These are phyloP conservation scores for Mastomys coucha DNA, from an alignment of 2,113 vertebrate genomes.

Conservation along the genomic window DNA sequence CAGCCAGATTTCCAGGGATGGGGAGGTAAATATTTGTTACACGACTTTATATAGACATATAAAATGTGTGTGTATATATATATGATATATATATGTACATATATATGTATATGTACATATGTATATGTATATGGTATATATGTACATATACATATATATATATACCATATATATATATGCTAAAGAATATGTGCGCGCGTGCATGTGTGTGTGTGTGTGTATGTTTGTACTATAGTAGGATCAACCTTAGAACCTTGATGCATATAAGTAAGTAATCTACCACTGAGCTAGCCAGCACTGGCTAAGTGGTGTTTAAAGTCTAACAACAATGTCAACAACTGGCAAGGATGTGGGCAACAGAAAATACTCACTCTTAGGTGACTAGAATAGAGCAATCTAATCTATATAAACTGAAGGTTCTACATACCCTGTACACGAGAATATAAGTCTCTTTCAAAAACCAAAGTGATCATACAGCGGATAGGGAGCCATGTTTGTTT, in stretches of 20 bases:
- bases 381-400: neutral
- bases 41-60: neutral
- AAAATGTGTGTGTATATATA: too few species aligned
- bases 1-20: neutral
- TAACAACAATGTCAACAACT: neutral
- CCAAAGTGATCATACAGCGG: neutral
- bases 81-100: too few species aligned
- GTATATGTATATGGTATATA: too few species aligned
- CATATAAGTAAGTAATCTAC: neutral
- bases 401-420: neutral
- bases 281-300: neutral
- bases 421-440: too few species aligned
- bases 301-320: neutral
- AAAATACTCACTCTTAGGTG: neutral
- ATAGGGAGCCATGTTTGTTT: neutral
- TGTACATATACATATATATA: too few species aligned
- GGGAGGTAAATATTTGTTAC: neutral
- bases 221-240: neutral
- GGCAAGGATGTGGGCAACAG: neutral
- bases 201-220: neutral
- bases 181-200: too few species aligned
- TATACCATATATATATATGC: too few species aligned
- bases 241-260: neutral
- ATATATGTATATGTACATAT: too few species aligned
- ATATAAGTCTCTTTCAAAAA: neutral